These are phyloP conservation scores for Lucifuga dentata DNA, from an alignment of 2,113 vertebrate genomes.

Conservation along the genomic window DNA sequence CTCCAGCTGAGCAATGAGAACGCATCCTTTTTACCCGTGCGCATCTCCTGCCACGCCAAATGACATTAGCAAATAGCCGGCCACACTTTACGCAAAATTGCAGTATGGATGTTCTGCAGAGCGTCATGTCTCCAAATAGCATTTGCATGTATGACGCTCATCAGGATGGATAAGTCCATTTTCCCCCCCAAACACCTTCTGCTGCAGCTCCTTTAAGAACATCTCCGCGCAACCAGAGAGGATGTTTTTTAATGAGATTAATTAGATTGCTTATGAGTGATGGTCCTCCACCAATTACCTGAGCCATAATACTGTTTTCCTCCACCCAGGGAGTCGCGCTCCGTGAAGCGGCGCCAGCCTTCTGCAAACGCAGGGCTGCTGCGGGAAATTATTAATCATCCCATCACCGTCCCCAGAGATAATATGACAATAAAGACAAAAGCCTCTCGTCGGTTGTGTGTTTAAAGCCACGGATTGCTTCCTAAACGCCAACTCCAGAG, in stretches of 20 bases:
- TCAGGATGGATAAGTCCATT: slow-evolving; percentile 61
- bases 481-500: slow-evolving; percentile 49
- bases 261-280: slow-evolving; percentile 77
- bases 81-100: slow-evolving; percentile 43
- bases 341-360: slow-evolving; percentile 47
- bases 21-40: slow-evolving; percentile 68
- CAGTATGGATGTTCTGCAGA: slow-evolving; percentile 43
- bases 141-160: slow-evolving; percentile 57
- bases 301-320: slow-evolving; percentile 68
- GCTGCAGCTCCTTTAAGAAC: slow-evolving; percentile 18
- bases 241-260: slow-evolving; percentile 76
- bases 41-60: slow-evolving; percentile 49
- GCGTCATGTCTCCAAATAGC: slow-evolving; percentile 36
- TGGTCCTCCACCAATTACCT: slow-evolving; percentile 79
- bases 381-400: slow-evolving; percentile 73
- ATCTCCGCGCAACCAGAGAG: slow-evolving; percentile 45
- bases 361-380: slow-evolving; percentile 29
- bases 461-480: slow-evolving; percentile 56
- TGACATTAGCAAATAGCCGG: slow-evolving; percentile 68
- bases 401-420: slow-evolving; percentile 66
- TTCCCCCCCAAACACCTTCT: slow-evolving; percentile 23
- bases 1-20: slow-evolving; percentile 79
- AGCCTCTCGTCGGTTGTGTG: slow-evolving; percentile 60
- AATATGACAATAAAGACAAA: slow-evolving; percentile 75
- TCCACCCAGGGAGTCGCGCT: slow-evolving; percentile 57